These are phyloP conservation scores for Idris sp. DNA, from an alignment of 1,140 invertebrate species.

Conservation along the genomic window DNA sequence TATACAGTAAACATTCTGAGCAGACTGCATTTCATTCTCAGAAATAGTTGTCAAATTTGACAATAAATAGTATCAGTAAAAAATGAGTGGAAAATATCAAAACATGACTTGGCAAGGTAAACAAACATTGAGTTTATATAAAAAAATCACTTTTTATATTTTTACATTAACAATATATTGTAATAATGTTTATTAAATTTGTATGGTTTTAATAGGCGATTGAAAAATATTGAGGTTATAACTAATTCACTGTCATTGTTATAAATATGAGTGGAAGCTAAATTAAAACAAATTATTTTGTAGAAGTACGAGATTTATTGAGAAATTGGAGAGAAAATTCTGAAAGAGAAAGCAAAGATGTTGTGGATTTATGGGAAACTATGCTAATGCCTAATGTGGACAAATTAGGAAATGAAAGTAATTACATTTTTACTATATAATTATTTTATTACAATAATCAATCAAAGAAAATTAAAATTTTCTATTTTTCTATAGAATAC, in stretches of 20 bases:
- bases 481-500: slow-evolving; percentile 82
- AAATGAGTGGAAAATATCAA: slow-evolving; percentile 77
- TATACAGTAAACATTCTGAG: too few relatives aligned
- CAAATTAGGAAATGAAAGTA: slow-evolving; percentile 95
- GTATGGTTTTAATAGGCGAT: too few relatives aligned
- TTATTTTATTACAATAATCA: too few relatives aligned
- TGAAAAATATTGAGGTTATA: too few relatives aligned
- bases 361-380: slow-evolving; percentile 91
- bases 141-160: not conserved
- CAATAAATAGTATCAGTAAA: slow-evolving; percentile 1
- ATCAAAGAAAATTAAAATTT: too few relatives aligned
- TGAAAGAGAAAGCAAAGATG: slow-evolving; percentile 90
- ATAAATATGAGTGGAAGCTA: too few relatives aligned
- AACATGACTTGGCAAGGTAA: slow-evolving; percentile 73
- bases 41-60: slow-evolving; percentile 22
- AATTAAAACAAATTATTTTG: too few relatives aligned
- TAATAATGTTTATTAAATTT: not conserved
- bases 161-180: slow-evolving; percentile 1
- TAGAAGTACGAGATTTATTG: slow-evolving; percentile 89
- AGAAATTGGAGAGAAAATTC: slow-evolving; percentile 95
- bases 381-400: slow-evolving; percentile 85
- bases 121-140: not conserved
- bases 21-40: too few relatives aligned
- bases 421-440: slow-evolving; percentile 68
- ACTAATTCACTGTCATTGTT: too few relatives aligned